phyloP scores from a whole-genome alignment of 2,797 vertebrate genomes.

The Sebastolobus altivelis region DNA sequence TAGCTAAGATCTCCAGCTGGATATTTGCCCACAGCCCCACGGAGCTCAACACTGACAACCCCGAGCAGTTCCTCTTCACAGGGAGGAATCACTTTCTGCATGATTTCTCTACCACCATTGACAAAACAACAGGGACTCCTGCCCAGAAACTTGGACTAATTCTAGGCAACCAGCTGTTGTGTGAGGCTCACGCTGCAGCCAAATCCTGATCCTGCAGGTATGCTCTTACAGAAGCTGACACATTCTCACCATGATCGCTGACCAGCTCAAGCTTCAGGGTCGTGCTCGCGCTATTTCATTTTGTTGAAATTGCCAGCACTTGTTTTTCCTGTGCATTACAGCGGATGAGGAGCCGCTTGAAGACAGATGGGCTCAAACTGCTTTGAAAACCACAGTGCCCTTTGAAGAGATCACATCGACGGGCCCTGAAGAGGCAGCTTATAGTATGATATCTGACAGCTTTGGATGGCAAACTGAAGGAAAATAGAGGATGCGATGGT shows the following conservation, averaged over 20 bases:
- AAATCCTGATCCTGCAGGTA: slow-evolving; percentile 42
- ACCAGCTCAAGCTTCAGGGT: slow-evolving; percentile 18
- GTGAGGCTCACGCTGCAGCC: slow-evolving; percentile 26
- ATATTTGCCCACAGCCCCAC: slow-evolving; percentile 3
- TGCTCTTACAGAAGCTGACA: slow-evolving; percentile 31
- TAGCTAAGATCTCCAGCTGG: slow-evolving; percentile 20
- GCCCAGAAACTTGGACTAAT: slow-evolving; percentile 36
- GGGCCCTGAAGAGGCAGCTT: not conserved
- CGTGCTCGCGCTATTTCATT: slow-evolving; percentile 17
- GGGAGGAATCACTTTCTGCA: slow-evolving; percentile 31
- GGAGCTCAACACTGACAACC: slow-evolving; percentile 17
- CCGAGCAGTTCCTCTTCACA: slow-evolving; percentile 6
- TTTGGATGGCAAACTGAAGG: not conserved
- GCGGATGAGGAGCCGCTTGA: slow-evolving; percentile 6
- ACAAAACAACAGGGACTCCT: slow-evolving; percentile 42
- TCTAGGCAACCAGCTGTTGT: slow-evolving; percentile 44
- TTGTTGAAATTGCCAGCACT: slow-evolving; percentile 18
- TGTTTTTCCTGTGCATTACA: slow-evolving; percentile 1
- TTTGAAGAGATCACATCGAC: slow-evolving; percentile 8
- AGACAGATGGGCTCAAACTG: slow-evolving; percentile 30
- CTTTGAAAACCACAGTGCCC: slow-evolving; percentile 17
- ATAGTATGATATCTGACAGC: not conserved
- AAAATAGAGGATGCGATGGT: not conserved
- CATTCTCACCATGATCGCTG: slow-evolving; percentile 10
- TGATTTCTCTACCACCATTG: slow-evolving; percentile 30